Conservation (phyloP, 1,140 invertebrate species). For the Drosophila teissieri region DNA sequence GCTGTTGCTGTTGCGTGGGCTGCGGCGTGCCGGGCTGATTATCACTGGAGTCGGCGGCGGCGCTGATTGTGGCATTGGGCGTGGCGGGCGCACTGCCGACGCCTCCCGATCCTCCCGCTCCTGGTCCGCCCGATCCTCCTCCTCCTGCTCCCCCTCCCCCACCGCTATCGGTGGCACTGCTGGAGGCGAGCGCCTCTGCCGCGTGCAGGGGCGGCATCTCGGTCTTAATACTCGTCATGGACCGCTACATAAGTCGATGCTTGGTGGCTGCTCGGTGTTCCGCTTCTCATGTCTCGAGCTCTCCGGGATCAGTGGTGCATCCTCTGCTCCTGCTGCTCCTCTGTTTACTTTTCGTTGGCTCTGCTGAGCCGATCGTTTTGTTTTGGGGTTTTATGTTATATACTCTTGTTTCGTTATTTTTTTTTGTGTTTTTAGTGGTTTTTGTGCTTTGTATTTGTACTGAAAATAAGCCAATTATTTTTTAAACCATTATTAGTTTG, state of each 20-base stretch:
- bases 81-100: slow-evolving; percentile 64
- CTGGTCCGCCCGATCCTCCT: slow-evolving; percentile 1
- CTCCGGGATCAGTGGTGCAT: slow-evolving; percentile 33
- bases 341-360: slow-evolving; percentile 50
- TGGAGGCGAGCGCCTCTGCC: slow-evolving; percentile 72
- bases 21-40: slow-evolving; percentile 84
- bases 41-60: slow-evolving; percentile 84
- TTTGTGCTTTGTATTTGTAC: slow-evolving; percentile 58
- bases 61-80: slow-evolving; percentile 75
- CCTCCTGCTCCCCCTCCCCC: slow-evolving; percentile 26
- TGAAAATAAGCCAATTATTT: slow-evolving; percentile 58
- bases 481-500: slow-evolving; percentile 28
- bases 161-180: slow-evolving; percentile 35
- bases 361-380: slow-evolving; percentile 40
- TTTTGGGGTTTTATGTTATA: slow-evolving; percentile 5
- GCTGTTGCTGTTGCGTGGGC: slow-evolving; percentile 62
- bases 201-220: slow-evolving; percentile 84
- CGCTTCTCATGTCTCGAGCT: slow-evolving; percentile 11
- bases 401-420: slow-evolving; percentile 11
- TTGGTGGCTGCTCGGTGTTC: slow-evolving; percentile 8
- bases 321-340: not conserved
- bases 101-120: slow-evolving; percentile 15
- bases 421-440: slow-evolving; percentile 24
- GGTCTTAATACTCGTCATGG: slow-evolving; percentile 76
- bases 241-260: slow-evolving; percentile 63